Percentiles rank a stretch among this genome's conserved stretches.
Conservation (phyloP, 2,113 vertebrate genomes). For the Eonycteris spelaea region DNA sequence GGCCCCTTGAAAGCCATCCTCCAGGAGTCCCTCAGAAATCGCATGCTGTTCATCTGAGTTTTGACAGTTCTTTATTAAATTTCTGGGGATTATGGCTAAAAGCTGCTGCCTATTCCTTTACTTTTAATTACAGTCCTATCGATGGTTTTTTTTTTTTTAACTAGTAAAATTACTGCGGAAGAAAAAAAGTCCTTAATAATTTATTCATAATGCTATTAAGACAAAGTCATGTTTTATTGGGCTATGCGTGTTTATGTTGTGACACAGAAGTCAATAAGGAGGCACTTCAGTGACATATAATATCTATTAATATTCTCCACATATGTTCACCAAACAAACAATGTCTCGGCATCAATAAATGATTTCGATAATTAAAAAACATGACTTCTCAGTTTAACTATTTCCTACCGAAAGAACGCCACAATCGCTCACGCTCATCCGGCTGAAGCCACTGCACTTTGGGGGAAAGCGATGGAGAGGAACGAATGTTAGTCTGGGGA, state of each 20-base stretch:
- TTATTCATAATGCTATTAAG: slow-evolving; percentile 58
- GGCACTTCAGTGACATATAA: neutral
- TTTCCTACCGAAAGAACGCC: neutral
- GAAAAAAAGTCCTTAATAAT: slow-evolving; percentile 55
- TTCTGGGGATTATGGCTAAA: slow-evolving; percentile 12
- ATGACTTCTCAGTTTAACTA: slow-evolving; percentile 18
- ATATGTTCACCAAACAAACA: slow-evolving; percentile 47
- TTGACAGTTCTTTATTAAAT: neutral
- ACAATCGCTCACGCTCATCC: neutral
- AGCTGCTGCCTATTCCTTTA: neutral
- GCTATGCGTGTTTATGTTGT: neutral
- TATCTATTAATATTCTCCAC: slow-evolving; percentile 49
- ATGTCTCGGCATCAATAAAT: slow-evolving; percentile 41
- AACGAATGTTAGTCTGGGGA: neutral
- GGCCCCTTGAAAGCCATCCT: neutral
- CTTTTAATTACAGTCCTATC: slow-evolving; percentile 58
- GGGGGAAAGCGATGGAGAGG: fast-evolving
- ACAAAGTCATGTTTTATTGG: slow-evolving; percentile 26
- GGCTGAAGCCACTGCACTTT: neutral
- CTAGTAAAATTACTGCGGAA: slow-evolving; percentile 48
- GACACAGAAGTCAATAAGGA: neutral
- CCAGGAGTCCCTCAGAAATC: neutral
- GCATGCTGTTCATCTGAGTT: neutral
- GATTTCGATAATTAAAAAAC: slow-evolving; percentile 56
- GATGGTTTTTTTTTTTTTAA: neutral